Evolutionary conservation across 2,888 invertebrate genomes (phyloP).

Genomic region (Phanerotoma sp.): DNA sequence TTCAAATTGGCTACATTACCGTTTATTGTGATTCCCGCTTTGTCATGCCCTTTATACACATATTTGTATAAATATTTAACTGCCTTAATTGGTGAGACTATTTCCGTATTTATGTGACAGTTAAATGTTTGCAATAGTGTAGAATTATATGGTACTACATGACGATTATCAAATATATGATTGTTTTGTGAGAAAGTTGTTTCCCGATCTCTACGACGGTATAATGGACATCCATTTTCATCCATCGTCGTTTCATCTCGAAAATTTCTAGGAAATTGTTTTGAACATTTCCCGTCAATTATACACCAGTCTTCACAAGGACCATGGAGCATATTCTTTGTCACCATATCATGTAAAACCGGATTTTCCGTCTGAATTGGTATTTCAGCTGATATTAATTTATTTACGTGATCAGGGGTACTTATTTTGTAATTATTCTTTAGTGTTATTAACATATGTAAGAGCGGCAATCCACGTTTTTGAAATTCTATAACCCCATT

Average conservation of each 20-base stretch:
- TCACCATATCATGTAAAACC: slow-evolving; percentile 42
- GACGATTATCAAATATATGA: not conserved
- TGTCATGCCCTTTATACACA: not conserved
- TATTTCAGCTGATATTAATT: slow-evolving; percentile 42
- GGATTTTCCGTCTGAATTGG: slow-evolving; percentile 40
- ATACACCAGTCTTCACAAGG: slow-evolving; percentile 36
- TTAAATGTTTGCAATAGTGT: not conserved
- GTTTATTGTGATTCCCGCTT: not conserved
- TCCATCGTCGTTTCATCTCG: slow-evolving; percentile 28
- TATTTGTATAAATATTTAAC: not conserved
- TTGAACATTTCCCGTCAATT: slow-evolving; percentile 11
- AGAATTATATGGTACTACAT: not conserved
- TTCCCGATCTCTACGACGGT: slow-evolving; percentile 24
- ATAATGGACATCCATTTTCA: slow-evolving; percentile 8
- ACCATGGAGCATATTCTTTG: slow-evolving; percentile 48
- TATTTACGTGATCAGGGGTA: slow-evolving; percentile 30
- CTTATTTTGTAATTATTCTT: slow-evolving; percentile 27
- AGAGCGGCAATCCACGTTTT: slow-evolving; percentile 31
- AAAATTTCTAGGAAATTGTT: slow-evolving; percentile 10
- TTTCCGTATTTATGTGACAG: not conserved
- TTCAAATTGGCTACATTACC: not conserved
- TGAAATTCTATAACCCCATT: slow-evolving; percentile 31
- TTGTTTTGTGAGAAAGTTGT: slow-evolving; percentile 9
- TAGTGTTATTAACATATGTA: slow-evolving; percentile 31
- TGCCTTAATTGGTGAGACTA: not conserved